Percentiles rank a stretch among this genome's conserved stretches.
phyloP scores from a whole-genome alignment of 1,140 invertebrate species.

The Zophobas atratus region DNA sequence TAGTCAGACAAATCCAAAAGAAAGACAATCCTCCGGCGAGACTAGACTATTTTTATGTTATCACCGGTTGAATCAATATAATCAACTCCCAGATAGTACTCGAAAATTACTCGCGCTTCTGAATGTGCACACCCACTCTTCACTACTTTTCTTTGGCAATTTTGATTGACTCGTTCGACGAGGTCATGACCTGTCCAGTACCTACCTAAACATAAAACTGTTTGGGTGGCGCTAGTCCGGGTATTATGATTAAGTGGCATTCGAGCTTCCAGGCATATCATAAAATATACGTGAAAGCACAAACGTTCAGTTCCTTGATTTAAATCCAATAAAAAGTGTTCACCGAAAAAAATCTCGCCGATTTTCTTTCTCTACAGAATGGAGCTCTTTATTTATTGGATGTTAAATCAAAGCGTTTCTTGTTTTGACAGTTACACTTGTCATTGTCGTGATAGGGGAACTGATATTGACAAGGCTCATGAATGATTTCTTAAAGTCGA shows the following conservation, averaged over 20 bases:
- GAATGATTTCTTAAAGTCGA: slow-evolving; percentile 12
- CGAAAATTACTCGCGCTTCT: slow-evolving; percentile 32
- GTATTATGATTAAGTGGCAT: slow-evolving; percentile 5
- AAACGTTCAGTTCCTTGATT: slow-evolving; percentile 25
- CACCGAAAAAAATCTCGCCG: slow-evolving; percentile 6
- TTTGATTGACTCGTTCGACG: slow-evolving; percentile 22
- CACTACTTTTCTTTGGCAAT: neutral
- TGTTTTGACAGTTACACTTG: slow-evolving; percentile 40
- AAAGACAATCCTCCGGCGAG: slow-evolving; percentile 26
- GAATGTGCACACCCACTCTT: slow-evolving; percentile 10
- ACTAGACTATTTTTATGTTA: slow-evolving; percentile 33
- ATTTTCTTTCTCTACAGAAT: slow-evolving; percentile 4
- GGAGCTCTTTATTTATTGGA: slow-evolving; percentile 32
- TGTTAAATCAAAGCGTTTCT: slow-evolving; percentile 28
- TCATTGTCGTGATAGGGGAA: slow-evolving; percentile 28
- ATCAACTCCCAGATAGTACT: slow-evolving; percentile 13
- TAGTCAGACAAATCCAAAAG: slow-evolving; percentile 29
- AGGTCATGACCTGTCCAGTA: slow-evolving; percentile 26
- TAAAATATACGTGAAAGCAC: slow-evolving; percentile 6
- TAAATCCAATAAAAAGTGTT: slow-evolving; percentile 34
- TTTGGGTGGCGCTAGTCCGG: slow-evolving; percentile 1
- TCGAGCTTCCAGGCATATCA: slow-evolving; percentile 1
- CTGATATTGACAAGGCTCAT: slow-evolving; percentile 26
- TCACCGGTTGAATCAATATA: slow-evolving; percentile 39
- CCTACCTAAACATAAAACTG: slow-evolving; percentile 1